Evolutionary conservation across 2,113 vertebrate species (phyloP), one percentile per base, ranked within the genome.

Genomic region (Apodemus speciosus): DNA sequence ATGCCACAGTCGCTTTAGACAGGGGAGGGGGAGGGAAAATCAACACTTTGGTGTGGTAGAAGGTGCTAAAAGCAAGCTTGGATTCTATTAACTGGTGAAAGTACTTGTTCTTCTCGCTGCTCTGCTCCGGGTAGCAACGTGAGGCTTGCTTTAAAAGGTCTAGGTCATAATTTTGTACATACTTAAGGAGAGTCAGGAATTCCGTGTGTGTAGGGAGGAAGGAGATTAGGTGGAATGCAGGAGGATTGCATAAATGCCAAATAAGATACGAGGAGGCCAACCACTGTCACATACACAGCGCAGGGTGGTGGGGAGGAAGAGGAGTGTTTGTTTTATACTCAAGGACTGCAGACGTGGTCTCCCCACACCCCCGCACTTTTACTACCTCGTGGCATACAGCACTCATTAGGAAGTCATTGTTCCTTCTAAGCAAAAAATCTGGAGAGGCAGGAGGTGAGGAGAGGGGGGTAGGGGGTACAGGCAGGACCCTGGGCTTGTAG

Each of bases 181-280:
- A 96, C 91, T 97, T 95, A 71, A 88, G 93, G 91, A 93, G 94
- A 84, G 89, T 27, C 95, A 95, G 95, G 96, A 98, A 97, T 98
- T 96, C 95, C 46, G n/a, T 96, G 77, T 68, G 88, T 95, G 76
- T 92, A 95, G 68, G 96, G 97, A 97, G 97, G 91, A 89, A 96
- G 96, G 96, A 97, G 97, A 97, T 93, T 97, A 97, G 97, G 96
- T 97, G 96, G 88, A 92, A 86, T 96, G 97, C 95, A 95, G 97
- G 97, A 98, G 95, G 93, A 96, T 97, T 97, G 97, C 97, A 94
- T 77, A 94, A 97, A 94, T 95, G 86, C 92, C 89, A 98, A 97
- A 96, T 92, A 94, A 95, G 97, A 98, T 96, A 94, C 92, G 77
- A 94, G 96, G 62, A 96, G 94, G 95, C 71, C 14, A 16, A 58